Conservation (phyloP, 2,113 vertebrate species). For the Crotalus helleri region DNA sequence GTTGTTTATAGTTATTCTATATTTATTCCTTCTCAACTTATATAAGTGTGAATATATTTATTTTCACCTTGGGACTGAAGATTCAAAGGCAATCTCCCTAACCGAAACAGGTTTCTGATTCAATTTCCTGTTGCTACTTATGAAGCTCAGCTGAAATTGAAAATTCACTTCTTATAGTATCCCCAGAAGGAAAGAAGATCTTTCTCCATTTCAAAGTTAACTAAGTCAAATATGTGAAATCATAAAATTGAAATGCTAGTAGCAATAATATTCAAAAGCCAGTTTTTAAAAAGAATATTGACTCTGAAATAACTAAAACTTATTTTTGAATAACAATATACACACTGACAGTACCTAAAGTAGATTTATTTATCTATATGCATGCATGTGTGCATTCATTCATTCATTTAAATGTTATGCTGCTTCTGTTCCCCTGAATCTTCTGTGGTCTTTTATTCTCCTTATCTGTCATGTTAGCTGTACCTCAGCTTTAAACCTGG, state of each 20-base stretch:
- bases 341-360: background rate
- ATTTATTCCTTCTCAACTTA: background rate
- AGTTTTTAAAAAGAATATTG: background rate
- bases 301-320: background rate
- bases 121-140: background rate
- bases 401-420: background rate
- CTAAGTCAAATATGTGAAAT: background rate
- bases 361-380: background rate
- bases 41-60: conserved; percentile 12
- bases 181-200: background rate
- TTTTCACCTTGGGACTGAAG: conserved; percentile 1
- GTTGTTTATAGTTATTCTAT: background rate
- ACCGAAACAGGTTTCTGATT: background rate
- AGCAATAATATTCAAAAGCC: background rate
- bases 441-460: background rate
- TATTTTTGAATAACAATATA: background rate
- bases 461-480: background rate
- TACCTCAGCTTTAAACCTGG: background rate
- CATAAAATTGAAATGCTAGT: background rate
- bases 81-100: background rate
- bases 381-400: background rate
- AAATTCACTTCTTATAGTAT: background rate
- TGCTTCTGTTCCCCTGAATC: background rate
- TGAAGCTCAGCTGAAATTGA: no score
- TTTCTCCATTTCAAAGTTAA: background rate